phyloP scores from a whole-genome alignment of 2,888 invertebrate species.

The Tethea ocularis region DNA sequence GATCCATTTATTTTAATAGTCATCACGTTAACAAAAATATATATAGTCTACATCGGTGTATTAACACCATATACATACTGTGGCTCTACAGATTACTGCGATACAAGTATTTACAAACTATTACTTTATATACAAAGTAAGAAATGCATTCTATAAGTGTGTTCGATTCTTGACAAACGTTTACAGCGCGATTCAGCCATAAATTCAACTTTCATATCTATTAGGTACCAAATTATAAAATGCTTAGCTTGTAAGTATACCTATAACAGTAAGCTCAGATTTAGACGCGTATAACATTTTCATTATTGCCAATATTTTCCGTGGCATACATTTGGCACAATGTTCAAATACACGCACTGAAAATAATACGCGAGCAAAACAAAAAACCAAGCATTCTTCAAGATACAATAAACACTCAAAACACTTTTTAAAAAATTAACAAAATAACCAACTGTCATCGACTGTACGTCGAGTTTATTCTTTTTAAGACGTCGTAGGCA shows the following conservation, averaged over 20 bases:
- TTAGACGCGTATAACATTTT: constrained; percentile 46
- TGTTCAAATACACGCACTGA: constrained; percentile 47
- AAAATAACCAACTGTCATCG: constrained; percentile 70
- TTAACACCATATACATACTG: constrained; percentile 62
- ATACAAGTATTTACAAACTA: constrained; percentile 73
- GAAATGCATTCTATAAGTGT: constrained; percentile 24
- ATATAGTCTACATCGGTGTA: constrained; percentile 76
- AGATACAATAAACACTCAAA: constrained; percentile 70
- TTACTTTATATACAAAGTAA: constrained; percentile 68
- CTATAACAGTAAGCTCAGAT: constrained; percentile 59
- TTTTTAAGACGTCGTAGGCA: constrained; percentile 81
- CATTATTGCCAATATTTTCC: constrained; percentile 58
- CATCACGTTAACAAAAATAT: constrained; percentile 83
- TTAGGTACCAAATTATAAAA: background rate
- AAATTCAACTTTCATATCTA: background rate
- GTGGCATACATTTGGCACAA: constrained; percentile 75
- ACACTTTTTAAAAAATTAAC: constrained; percentile 67
- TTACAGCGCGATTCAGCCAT: background rate
- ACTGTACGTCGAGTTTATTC: constrained; percentile 58
- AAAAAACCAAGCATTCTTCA: constrained; percentile 50
- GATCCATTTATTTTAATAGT: constrained; percentile 83
- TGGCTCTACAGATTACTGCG: constrained; percentile 44
- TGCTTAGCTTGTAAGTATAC: constrained; percentile 17
- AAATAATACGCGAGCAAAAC: constrained; percentile 44
- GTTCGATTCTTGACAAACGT: constrained; percentile 20